Percentiles rank a stretch among this genome's conserved stretches.
These are phyloP conservation scores for Ctenicera cuprea DNA, from an alignment of 2,888 invertebrate species.

Conservation along the genomic window DNA sequence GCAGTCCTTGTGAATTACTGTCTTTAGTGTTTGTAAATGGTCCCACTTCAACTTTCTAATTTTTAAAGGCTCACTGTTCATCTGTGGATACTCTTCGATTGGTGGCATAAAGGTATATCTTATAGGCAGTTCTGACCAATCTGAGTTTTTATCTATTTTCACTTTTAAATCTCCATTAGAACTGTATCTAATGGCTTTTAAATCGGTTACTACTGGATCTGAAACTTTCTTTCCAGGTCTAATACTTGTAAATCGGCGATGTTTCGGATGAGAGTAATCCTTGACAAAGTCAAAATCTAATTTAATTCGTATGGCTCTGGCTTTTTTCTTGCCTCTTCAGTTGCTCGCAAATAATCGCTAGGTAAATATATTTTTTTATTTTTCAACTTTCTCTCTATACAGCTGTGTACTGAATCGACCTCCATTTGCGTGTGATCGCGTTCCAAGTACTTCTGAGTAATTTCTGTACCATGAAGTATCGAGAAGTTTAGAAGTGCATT, in stretches of 20 bases:
- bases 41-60: constrained; percentile 37
- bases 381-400: constrained; percentile 61
- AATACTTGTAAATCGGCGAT: constrained; percentile 1
- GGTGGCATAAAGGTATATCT: neutral
- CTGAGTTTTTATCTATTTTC: constrained; percentile 33
- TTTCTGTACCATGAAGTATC: too few relatives aligned
- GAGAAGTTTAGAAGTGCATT: constrained; percentile 9
- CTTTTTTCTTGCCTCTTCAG: constrained; percentile 31
- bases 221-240: neutral
- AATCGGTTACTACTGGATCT: constrained; percentile 32
- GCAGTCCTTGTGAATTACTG: constrained; percentile 39
- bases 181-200: constrained; percentile 28
- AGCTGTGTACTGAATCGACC: constrained; percentile 63
- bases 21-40: constrained; percentile 43
- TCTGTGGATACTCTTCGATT: constrained; percentile 2
- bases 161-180: constrained; percentile 30
- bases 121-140: constrained; percentile 20
- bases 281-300: constrained; percentile 22
- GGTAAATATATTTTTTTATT: neutral
- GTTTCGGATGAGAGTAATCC: neutral
- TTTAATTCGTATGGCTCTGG: constrained; percentile 46
- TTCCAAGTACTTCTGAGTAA: constrained; percentile 3
- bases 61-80: constrained; percentile 3
- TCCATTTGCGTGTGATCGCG: constrained; percentile 67
- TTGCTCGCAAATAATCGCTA: neutral